Conservation (phyloP, 35 echinoderm and acorn worm species). For the Anneissia japonica region DNA sequence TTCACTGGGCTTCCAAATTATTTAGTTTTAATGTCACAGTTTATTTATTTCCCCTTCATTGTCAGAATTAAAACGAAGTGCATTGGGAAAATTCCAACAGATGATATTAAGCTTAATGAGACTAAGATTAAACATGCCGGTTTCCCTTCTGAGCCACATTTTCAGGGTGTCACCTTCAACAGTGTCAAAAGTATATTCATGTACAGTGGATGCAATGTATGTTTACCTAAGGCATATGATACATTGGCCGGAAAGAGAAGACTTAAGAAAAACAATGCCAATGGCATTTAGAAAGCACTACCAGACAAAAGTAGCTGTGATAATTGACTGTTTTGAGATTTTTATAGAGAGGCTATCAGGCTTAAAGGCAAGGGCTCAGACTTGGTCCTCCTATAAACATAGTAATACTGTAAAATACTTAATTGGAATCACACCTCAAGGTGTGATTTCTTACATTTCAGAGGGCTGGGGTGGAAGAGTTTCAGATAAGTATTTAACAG, state of each 20-base stretch:
- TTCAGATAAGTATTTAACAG: conserved; percentile 42
- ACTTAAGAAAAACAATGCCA: conserved; percentile 38
- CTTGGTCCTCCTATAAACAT: conserved; percentile 51
- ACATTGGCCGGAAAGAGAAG: conserved; percentile 43
- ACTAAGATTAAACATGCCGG: conserved; percentile 11
- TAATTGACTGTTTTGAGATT: conserved; percentile 64
- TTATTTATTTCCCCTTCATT: too few species aligned
- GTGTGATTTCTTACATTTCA: conserved; percentile 41
- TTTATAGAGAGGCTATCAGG: conserved; percentile 44
- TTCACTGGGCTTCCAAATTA: too few species aligned
- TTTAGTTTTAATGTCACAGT: too few species aligned
- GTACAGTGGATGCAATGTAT: too few species aligned
- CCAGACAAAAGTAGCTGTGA: conserved; percentile 26
- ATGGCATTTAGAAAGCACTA: conserved; percentile 32
- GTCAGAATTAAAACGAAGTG: too few species aligned
- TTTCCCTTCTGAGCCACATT: conserved; percentile 10
- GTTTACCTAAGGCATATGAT: conserved; percentile 9
- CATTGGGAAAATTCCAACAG: too few species aligned
- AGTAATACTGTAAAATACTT: conserved; percentile 60
- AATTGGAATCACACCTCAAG: conserved; percentile 53
- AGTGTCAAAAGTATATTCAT: too few species aligned
- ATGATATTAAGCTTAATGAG: conserved; percentile 17
- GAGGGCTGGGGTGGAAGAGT: conserved; percentile 56
- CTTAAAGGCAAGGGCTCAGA: conserved; percentile 33
- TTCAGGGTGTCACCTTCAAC: too few species aligned